Base-by-base conservation (phyloP, 2,113 vertebrate genomes). In the Rhinoderma darwinii region DNA sequence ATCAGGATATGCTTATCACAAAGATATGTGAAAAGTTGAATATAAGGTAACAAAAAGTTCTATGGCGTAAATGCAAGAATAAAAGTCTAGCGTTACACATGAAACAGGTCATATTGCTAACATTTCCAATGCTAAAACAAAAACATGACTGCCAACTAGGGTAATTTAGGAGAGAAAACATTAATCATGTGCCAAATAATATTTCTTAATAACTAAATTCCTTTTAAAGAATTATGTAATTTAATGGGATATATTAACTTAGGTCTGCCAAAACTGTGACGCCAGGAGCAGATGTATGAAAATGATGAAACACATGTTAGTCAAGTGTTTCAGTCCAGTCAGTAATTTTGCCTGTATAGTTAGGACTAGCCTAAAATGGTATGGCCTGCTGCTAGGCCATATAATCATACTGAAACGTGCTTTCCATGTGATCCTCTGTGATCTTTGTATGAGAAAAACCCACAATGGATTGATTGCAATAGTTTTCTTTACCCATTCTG, bases 241-340 rank as follows among this genome's bases (percentile, higher is more conserved):
- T 37, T 70, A 70, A 70, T 70, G 32, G 63, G 30, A 68, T 68
- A 70, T 70, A 39, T 70, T 70, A 37, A 70, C 18, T 18, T 70
- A 20, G 17, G n/a, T 9, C 32, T 70, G 66, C 66, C 66, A 70
- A 66, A 66, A 27, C 61, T 66, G 61, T 66, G 61, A 66, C 5
- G n/a, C 61, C 61, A 66, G 61, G 61, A 66, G 27, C 61, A 66
- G 61, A 66, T 66, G 27, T 66, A 66, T 66, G n/a, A 66, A 30
- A 66, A 66, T 30, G 0, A 66, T 66, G 27, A 66, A 66, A 66
- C 61, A 66, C 12, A 66, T 32, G 30, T 3, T 32, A 79, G 44
- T 14, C 27, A 44, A 78, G 10, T 25, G 39, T 25, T 39, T 39
- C 32, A 66, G 61, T 30, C 8, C 54, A n/a, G 54, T n/a, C 54